Evolutionary conservation across 2,113 vertebrate species (phyloP), one percentile per base, ranked within the genome.

Genomic region (Stictonetta naevosa): DNA sequence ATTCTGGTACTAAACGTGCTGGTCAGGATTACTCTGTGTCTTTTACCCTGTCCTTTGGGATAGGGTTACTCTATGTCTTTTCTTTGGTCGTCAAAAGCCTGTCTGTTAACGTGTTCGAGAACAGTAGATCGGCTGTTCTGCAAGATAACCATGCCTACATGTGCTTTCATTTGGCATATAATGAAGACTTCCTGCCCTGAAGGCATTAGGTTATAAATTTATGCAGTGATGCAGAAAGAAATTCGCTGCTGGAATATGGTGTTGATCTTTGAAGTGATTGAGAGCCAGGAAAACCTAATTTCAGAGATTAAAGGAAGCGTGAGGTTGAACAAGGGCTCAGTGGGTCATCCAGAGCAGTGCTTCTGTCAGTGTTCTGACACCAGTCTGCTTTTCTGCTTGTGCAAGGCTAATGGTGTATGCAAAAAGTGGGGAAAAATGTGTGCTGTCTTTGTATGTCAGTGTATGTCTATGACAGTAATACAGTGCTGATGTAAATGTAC

Each of bases 161-260:
- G 18, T 79, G 40, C 42, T 92, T 83, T 72, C 56, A 86, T 89
- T 64, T 92, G 33, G 42, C 6, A 1, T 86, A 34, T 79, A 85
- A 50, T 46, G 18, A 89, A 73, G 50, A 64, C n/a, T 92, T 92
- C 77, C 86, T 91, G 50, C 58, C 93, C 71, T 73, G 62, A 69
- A 91, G 62, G 20, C 34, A 56, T 60, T 25, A 71, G 9, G 8
- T 68, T 88, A 48, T 25, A 64, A 59, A 79, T 62, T 55, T 72
- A 44, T 82, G 86, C 3, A 0, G 22, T 31, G 31, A 62, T 56
- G 2, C 1, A 16, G 83, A 83, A 83, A 38, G 60, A 42, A 36
- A 15, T 1, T 10, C 0, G 0, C 0, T 64, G 62, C 34, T 94
- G 67, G 55, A 91, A 86, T 66, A 42, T 59, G 55, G 18, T 4